phyloP scores from a whole-genome alignment of 2,797 vertebrate genomes.

The Lindbergichthys nudifrons region DNA sequence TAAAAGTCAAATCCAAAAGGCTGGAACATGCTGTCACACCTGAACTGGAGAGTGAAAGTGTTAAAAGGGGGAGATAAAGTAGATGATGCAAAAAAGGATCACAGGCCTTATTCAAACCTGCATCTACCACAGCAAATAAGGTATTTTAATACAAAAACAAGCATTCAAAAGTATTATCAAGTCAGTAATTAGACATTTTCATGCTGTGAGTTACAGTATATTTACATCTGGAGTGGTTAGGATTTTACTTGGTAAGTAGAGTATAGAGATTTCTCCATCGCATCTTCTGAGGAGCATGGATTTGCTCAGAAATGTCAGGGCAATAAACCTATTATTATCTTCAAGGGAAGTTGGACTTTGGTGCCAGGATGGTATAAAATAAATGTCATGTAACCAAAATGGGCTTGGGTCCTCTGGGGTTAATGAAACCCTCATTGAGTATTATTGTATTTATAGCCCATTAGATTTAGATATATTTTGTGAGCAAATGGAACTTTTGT shows the following conservation, averaged over 20 bases:
- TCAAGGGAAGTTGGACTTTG: conserved; percentile 12
- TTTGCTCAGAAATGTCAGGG: conserved; percentile 28
- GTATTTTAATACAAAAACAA: not conserved
- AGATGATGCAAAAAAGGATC: too few relatives aligned
- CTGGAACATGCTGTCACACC: not conserved
- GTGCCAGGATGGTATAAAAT: not conserved
- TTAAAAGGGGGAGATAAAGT: too few relatives aligned
- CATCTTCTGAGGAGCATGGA: conserved; percentile 11
- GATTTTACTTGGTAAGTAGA: not conserved
- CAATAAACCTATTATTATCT: conserved; percentile 3
- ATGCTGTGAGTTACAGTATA: not conserved
- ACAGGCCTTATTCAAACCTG: too few relatives aligned
- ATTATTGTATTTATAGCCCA: not conserved
- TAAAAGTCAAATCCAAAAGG: not conserved
- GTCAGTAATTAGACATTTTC: not conserved
- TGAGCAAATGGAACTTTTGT: conserved; percentile 1
- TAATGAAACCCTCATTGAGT: not conserved
- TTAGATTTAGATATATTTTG: not conserved
- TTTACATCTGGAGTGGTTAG: not conserved
- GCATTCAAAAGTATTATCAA: not conserved
- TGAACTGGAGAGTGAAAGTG: not conserved
- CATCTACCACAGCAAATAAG: too few relatives aligned
- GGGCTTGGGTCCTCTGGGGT: not conserved
- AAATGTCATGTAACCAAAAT: conserved; percentile 26
- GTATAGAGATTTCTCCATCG: conserved; percentile 1